Evolutionary conservation across 1,140 invertebrate genomes (phyloP).

Genomic region (Pemphigus obesinymphae): DNA sequence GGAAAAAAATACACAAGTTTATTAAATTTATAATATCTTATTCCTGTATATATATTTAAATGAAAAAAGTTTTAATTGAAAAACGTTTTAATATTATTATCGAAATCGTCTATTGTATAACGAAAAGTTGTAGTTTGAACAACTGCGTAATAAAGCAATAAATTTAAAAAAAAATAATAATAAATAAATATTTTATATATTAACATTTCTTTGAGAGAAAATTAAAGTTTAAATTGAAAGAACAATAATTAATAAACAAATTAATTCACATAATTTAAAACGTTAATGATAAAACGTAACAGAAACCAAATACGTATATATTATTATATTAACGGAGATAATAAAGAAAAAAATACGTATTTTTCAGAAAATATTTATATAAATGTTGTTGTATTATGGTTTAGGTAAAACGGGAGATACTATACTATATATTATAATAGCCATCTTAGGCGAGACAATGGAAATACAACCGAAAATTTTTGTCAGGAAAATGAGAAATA

Average conservation of each 20-base stretch:
- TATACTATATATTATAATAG: no score
- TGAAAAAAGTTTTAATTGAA: conserved; percentile 20
- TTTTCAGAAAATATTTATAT: no score
- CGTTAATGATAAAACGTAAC: no score
- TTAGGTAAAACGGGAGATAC: no score
- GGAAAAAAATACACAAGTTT: background rate
- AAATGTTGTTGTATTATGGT: no score
- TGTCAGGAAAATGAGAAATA: no score
- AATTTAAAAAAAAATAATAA: background rate
- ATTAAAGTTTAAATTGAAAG: background rate
- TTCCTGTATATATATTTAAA: background rate
- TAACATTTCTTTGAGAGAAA: background rate
- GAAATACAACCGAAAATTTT: no score
- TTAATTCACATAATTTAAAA: background rate
- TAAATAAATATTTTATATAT: background rate
- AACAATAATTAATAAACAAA: background rate
- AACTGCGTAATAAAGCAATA: background rate
- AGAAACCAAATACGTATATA: no score
- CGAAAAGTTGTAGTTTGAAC: background rate
- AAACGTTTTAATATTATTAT: background rate
- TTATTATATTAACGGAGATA: no score
- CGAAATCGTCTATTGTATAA: background rate
- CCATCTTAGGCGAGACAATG: no score
- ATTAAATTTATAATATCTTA: background rate
- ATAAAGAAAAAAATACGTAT: no score